Base-by-base conservation (phyloP, 1,140 invertebrate genomes). In the Drosophila arawakana region DNA sequence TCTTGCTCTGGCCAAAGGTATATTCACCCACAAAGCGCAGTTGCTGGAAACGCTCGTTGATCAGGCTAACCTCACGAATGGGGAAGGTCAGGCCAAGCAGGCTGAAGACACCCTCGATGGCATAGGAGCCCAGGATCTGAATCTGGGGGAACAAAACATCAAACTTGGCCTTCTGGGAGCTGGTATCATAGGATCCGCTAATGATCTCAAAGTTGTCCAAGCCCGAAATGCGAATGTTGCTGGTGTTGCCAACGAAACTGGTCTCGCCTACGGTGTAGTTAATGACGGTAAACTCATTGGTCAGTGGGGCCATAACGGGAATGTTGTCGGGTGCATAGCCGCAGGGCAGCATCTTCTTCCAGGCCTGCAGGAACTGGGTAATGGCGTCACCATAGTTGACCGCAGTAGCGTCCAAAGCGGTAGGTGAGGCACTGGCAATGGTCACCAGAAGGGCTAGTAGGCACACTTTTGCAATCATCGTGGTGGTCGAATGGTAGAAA, bases 11-110 rank as follows among this genome's bases (percentile, higher is more conserved):
- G 39, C 54, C 72, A 7, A 90, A 61, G 13, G 59, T 65, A 30
- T 79, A 90, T 47, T 69, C 73, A 2, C 80, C 82, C 8, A 90
- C 80, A 8, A 77, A 70, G 9, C 86, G 88, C 50, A 90, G 47
- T 25, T 90, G 86, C 9, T 66, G 25, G 2, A 90, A 13, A 25
- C 73, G 66, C 7, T 85, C 77, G 46, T 90, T 90, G 18, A 90
- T 57, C 43, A 90, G 34, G 3, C 54, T 50, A 1, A 60, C 68
- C n/a, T 78, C 54, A 57, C 54, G 54, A 7, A 57, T 2, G 37
- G 54, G 54, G 18, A 57, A 41, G 0, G 10, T 15, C 7, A 57
- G 10, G 1, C 54, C 54, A 8, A 57, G 9, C 15, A 41, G 6
- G 15, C 54, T 57, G 9, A 57, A 41, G 0, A n/a, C 18, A 35